phyloP scores from a whole-genome alignment of 2,113 vertebrate genomes.

The Amia ocellicauda region DNA sequence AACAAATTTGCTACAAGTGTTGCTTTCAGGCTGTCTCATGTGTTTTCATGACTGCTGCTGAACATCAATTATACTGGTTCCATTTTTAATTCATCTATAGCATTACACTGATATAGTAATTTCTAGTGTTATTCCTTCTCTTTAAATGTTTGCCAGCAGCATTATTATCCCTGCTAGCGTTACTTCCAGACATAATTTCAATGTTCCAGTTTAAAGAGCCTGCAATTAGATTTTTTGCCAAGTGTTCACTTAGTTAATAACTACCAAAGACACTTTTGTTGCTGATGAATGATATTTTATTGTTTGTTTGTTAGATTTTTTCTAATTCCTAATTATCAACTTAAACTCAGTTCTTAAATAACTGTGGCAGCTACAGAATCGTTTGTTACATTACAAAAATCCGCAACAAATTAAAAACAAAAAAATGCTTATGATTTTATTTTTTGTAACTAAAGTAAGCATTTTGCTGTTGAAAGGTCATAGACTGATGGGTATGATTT shows the following conservation, averaged over 20 bases:
- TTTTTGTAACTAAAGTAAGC: constrained; percentile 14
- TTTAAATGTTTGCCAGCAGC: constrained; percentile 60
- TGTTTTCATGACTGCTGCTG: constrained; percentile 54
- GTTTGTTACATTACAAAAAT: constrained; percentile 53
- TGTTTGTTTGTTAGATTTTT: no score
- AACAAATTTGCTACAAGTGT: constrained; percentile 59
- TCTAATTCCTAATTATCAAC: constrained; percentile 48
- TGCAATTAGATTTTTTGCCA: no score
- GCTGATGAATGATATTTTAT: constrained; percentile 33
- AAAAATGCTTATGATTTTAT: neutral
- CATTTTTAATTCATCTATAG: constrained; percentile 73
- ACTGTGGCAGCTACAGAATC: constrained; percentile 54
- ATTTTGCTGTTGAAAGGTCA: constrained; percentile 27
- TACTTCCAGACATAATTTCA: no score
- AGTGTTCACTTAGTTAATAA: no score
- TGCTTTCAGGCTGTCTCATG: constrained; percentile 47
- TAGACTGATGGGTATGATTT: constrained; percentile 44
- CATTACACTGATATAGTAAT: constrained; percentile 74
- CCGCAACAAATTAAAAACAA: constrained; percentile 58
- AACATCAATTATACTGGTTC: constrained; percentile 72
- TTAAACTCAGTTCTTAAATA: constrained; percentile 52
- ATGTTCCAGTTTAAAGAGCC: no score
- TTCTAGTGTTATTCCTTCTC: constrained; percentile 64
- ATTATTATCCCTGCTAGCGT: neutral
- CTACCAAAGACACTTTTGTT: constrained; percentile 10